phyloP scores from a whole-genome alignment of 2,113 vertebrate species.

The Halcyon senegalensis region DNA sequence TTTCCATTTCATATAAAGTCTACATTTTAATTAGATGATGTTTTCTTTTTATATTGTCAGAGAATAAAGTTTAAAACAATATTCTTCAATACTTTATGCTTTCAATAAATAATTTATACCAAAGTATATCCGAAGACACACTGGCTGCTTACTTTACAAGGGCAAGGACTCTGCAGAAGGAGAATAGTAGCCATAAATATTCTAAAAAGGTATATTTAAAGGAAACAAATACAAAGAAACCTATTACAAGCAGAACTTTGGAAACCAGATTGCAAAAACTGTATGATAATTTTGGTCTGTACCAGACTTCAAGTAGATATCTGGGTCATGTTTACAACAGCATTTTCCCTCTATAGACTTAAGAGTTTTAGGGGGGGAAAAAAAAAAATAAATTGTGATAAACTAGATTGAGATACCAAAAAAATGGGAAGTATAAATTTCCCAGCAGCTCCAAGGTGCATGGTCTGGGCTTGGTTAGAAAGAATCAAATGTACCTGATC shows the following conservation, averaged over 20 bases:
- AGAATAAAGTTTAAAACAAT: conserved; percentile 58
- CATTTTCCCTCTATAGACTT: not conserved
- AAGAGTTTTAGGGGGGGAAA: not conserved
- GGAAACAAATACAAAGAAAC: conserved; percentile 13
- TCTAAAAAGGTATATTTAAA: conserved; percentile 35
- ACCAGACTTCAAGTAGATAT: conserved; percentile 11
- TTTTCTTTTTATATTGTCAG: conserved; percentile 33
- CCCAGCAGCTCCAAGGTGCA: not conserved
- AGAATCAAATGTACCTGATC: not conserved
- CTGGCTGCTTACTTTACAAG: not conserved
- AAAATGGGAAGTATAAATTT: not conserved
- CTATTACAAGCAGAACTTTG: conserved; percentile 18
- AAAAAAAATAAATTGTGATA: not conserved
- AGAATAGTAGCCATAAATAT: conserved; percentile 34
- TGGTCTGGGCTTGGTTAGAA: not conserved
- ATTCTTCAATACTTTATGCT: conserved; percentile 56
- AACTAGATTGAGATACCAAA: not conserved
- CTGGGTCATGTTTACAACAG: conserved; percentile 49
- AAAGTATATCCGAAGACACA: not conserved
- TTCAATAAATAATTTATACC: conserved; percentile 45
- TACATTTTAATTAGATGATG: conserved; percentile 54
- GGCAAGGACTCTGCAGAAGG: not conserved
- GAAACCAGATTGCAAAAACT: conserved; percentile 3
- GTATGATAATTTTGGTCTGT: conserved; percentile 31
- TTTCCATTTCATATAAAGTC: not conserved